These are phyloP conservation scores for Chanos chanos DNA, from an alignment of 2,797 vertebrate species.

Conservation along the genomic window DNA sequence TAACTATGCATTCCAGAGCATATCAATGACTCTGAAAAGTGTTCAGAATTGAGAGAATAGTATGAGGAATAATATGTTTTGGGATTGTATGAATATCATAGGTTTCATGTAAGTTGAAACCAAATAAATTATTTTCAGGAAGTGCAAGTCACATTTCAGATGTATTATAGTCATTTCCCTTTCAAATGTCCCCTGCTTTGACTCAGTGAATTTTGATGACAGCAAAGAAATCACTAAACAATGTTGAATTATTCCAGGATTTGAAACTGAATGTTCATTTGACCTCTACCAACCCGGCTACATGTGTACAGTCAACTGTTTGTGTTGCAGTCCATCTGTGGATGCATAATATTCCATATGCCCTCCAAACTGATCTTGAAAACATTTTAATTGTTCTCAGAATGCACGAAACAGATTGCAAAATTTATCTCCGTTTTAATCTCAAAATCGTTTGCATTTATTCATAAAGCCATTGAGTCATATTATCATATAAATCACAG, in stretches of 20 bases:
- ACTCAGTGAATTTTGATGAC: too few relatives aligned
- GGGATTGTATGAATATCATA: too few relatives aligned
- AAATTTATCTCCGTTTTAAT: slow-evolving; percentile 41
- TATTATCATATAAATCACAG: slow-evolving; percentile 54
- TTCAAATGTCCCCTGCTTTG: too few relatives aligned
- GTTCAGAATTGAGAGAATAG: too few relatives aligned
- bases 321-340: slow-evolving; percentile 27
- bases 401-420: slow-evolving; percentile 18
- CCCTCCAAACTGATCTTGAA: slow-evolving; percentile 44
- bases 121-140: too few relatives aligned
- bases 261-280: slow-evolving; percentile 13
- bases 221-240: not conserved
- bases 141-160: too few relatives aligned
- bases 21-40: too few relatives aligned
- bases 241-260: not conserved
- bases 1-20: too few relatives aligned
- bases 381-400: slow-evolving; percentile 40
- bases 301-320: slow-evolving; percentile 37
- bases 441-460: slow-evolving; percentile 45
- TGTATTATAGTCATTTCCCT: too few relatives aligned
- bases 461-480: slow-evolving; percentile 45
- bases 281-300: slow-evolving; percentile 13
- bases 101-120: too few relatives aligned
- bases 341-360: slow-evolving; percentile 8
- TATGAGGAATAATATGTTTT: too few relatives aligned